Base-by-base conservation (phyloP, 2,888 invertebrate species). In the Chrysolina oricalcia region DNA sequence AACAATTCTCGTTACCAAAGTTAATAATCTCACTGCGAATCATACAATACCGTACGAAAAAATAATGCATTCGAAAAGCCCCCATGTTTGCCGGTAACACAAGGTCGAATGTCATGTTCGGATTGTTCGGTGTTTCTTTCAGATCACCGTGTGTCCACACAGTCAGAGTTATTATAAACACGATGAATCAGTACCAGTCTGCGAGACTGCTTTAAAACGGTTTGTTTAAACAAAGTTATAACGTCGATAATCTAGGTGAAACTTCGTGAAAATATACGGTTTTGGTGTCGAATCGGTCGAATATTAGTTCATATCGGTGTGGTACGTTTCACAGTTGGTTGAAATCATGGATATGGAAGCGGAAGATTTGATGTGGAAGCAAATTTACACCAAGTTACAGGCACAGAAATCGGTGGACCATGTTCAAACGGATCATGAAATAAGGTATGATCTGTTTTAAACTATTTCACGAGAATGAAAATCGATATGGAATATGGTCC, bases 281-380 rank as follows among this genome's bases (percentile, higher is more conserved):
- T 53, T 19, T 21, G 21, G 53, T 53, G 17, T 19, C 19, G 19
- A 53, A 53, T 19, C 50, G 17, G 19, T 35, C 21, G 53, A 10
- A 17, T 8, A 17, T 17, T 0, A 17, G 21, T 21, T 53, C 1
- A 19, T 19, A 8, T 53, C 53, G 21, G 35, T 35, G 35, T 35
- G 35, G 35, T 27, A 27, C 27, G 35, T 35, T 35, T 27, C 5
- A 2, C 2, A 27, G 35, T 35, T 6, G 35, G 13, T 27, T 50
- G 50, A 10, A 71, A 79, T 73, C 62, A 83, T 82, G 83, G 85
- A 85, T 73, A 90, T 87, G 87, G 86, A 87, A 92, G 91, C 93
- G 88, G 95, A 95, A 88, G 95, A 95, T 85, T 90, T 91, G 13
- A 94, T 95, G 94, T 95, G 95, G 94, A 94, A 92, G 88, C 92